Conservation (phyloP, 2,113 vertebrate genomes). For the Cariama cristata region DNA sequence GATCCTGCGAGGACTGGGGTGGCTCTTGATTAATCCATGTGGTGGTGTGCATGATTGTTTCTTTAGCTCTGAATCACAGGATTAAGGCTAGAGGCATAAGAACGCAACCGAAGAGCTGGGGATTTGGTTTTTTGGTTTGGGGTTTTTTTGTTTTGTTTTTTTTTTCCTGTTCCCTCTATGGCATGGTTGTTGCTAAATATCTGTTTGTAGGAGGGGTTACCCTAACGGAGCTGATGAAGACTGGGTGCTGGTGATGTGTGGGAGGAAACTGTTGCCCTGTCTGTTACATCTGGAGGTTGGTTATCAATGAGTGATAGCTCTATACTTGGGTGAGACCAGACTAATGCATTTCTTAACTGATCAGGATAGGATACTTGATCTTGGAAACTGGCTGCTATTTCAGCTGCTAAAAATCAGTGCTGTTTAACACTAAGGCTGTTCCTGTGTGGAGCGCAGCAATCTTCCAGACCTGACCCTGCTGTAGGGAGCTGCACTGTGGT, state of each 20-base stretch:
- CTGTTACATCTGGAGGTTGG: not conserved
- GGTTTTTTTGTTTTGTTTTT: not conserved
- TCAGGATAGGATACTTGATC: not conserved
- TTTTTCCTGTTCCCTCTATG: not conserved
- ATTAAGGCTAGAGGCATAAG: not conserved
- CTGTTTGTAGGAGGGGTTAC: not conserved
- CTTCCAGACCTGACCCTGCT: not conserved
- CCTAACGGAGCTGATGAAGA: not conserved
- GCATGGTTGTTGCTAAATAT: not conserved
- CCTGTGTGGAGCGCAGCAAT: not conserved
- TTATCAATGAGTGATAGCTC: not conserved
- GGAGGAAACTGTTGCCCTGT: accelerated
- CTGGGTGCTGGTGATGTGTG: not conserved
- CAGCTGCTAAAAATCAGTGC: not conserved
- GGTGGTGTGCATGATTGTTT: not conserved
- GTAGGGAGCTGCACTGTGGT: not conserved
- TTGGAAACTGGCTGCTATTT: not conserved
- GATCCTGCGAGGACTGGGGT: not conserved
- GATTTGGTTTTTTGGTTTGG: not conserved
- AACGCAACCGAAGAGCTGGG: accelerated
- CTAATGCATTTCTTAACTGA: not conserved
- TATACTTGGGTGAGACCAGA: not conserved
- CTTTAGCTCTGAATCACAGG: not conserved
- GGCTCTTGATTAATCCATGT: accelerated
- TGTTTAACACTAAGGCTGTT: not conserved